phyloP scores from a whole-genome alignment of 2,113 vertebrate genomes.

The Myocastor coypus region DNA sequence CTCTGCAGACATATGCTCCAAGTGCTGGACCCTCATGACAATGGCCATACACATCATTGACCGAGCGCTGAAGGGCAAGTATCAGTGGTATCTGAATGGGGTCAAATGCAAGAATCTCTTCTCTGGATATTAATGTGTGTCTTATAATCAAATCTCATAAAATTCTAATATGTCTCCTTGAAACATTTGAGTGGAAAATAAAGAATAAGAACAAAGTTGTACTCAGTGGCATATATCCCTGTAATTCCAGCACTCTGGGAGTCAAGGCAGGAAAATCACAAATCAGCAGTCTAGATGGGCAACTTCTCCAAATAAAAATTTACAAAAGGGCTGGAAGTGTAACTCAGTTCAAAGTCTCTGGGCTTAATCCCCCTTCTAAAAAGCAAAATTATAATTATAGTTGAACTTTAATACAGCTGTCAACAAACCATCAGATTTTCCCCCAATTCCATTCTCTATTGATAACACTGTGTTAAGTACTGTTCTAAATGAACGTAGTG shows the following conservation, averaged over 20 bases:
- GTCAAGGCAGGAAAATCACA: neutral
- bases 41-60: conserved; percentile 95
- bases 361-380: neutral
- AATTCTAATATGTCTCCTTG: conserved; percentile 42
- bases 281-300: neutral
- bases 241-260: neutral
- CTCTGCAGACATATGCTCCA: conserved; percentile 95
- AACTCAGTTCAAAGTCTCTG: neutral
- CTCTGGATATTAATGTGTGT: neutral
- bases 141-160: conserved; percentile 46
- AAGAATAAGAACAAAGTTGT: conserved; percentile 34
- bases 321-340: neutral
- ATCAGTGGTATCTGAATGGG: neutral
- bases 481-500: conserved; percentile 17
- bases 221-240: neutral
- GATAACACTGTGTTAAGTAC: neutral
- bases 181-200: conserved; percentile 10
- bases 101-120: conserved; percentile 34
- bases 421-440: neutral
- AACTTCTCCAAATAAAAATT: neutral
- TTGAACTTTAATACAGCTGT: conserved; percentile 41
- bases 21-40: conserved; percentile 98
- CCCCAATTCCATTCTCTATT: neutral
- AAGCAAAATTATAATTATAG: neutral
- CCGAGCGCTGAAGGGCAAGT: conserved; percentile 89